Base-by-base conservation (phyloP, 1,140 invertebrate genomes). In the Cotesia glomerata region DNA sequence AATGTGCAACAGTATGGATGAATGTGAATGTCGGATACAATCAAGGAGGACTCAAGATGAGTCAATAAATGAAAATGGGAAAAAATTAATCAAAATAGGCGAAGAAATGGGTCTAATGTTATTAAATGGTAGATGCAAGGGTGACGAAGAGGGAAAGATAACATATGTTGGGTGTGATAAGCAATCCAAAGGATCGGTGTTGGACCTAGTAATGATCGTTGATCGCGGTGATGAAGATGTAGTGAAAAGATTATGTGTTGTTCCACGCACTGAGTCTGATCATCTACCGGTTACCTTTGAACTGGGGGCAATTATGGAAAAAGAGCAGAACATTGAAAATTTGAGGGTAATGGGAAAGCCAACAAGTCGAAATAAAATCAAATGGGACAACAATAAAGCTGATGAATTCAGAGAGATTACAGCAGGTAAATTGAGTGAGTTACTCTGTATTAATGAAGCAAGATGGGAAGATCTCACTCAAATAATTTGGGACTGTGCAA, bases 281-380 rank as follows among this genome's bases (percentile, higher is more conserved):
- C 67, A 74, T 16, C 1, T 74, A 8, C 66, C 65, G 3, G 58
- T 69, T 1, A 45, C 35, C 18, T 68, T 62, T 63, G 18, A n/a
- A 45, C 11, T 66, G 75, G 14, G 73, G 35, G 74, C 80, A 1
- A 80, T 78, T 18, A 18, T 18, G 2, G 18, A 18, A 18, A 18
- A 18, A 18, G 18, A 18, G 18, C 18, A 18, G 18, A 18, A 2
- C 2, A 18, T 18, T 56, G 77, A 69, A 14, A 73, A 74, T 16
- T 81, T 81, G 71, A 72, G 77, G 8, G 74, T 45, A 64, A 70
- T 5, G 81, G 80, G 68, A 72, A 75, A 5, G 72, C 81, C 11
- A 69, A 69, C 39, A 71, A 73, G 11, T 78, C 82, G 32, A 39
- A 9, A 39, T 0, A 39, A 9, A 39, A 39, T 39, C 8, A 39